phyloP scores from a whole-genome alignment of 1,140 invertebrate species.

The Druon quercuslanigerum region DNA sequence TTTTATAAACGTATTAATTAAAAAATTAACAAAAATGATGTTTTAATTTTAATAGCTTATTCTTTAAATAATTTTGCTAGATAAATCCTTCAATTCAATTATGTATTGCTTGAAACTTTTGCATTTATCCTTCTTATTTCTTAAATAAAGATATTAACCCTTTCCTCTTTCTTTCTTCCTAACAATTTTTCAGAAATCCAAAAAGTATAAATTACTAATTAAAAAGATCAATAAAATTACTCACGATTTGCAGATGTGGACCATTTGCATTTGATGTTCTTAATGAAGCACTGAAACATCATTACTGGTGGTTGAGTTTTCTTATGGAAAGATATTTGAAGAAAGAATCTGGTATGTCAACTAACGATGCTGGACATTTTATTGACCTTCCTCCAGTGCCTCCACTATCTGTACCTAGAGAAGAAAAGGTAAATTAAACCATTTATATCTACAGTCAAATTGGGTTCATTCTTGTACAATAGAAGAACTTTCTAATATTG shows the following conservation, averaged over 20 bases:
- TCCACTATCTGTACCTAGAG: conserved; percentile 62
- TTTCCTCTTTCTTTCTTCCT: conserved; percentile 15
- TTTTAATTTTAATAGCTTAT: too few species aligned
- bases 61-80: too few species aligned
- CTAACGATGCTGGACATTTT: conserved; percentile 42
- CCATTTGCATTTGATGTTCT: conserved; percentile 63
- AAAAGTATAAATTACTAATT: conserved; percentile 8
- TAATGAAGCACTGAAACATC: conserved; percentile 61
- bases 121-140: not conserved
- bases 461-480: conserved; percentile 4
- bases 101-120: too few species aligned
- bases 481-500: not conserved
- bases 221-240: conserved; percentile 33
- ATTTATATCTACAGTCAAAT: not conserved
- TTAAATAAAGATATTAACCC: not conserved
- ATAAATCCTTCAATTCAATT: too few species aligned
- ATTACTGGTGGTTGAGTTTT: conserved; percentile 67
- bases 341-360: conserved; percentile 28
- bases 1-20: too few species aligned
- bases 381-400: conserved; percentile 66
- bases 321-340: conserved; percentile 59
- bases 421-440: conserved; percentile 57
- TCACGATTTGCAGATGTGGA: conserved; percentile 58
- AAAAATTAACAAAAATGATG: too few species aligned
- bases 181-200: not conserved